phyloP scores from a whole-genome alignment of 2,797 vertebrate species.

The Hippocampus kuda region DNA sequence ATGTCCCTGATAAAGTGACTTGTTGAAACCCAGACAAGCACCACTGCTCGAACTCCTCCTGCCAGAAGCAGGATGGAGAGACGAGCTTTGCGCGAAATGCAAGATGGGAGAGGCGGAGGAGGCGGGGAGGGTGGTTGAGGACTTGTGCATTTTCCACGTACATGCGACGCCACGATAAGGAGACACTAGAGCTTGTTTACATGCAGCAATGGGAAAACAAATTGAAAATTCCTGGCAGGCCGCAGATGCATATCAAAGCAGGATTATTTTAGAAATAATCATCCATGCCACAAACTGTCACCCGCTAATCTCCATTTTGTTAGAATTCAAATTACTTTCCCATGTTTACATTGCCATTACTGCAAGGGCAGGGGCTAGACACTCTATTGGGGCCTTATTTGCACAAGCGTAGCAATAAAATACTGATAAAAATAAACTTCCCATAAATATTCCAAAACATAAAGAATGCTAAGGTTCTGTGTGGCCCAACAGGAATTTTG shows the following conservation, averaged over 20 bases:
- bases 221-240: constrained; percentile 77
- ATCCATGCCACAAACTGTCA: constrained; percentile 69
- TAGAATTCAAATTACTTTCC: constrained; percentile 78
- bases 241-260: constrained; percentile 81
- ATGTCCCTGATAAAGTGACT: constrained; percentile 70
- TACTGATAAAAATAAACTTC: constrained; percentile 66
- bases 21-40: constrained; percentile 73
- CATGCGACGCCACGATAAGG: constrained; percentile 71
- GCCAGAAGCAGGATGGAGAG: constrained; percentile 55
- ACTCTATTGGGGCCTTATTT: constrained; percentile 64
- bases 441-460: constrained; percentile 61
- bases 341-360: constrained; percentile 74
- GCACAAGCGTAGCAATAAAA: constrained; percentile 65
- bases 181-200: constrained; percentile 77
- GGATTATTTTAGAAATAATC: constrained; percentile 82
- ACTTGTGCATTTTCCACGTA: constrained; percentile 56
- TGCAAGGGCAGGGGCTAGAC: constrained; percentile 60
- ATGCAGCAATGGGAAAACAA: constrained; percentile 76
- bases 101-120: constrained; percentile 13
- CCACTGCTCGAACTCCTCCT: constrained; percentile 52
- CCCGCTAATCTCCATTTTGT: constrained; percentile 77
- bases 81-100: constrained; percentile 55
- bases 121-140: constrained; percentile 32
- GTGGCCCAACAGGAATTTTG: constrained; percentile 52
- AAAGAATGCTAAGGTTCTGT: constrained; percentile 57